Evolutionary conservation across 2,113 vertebrate species (phyloP).

Genomic region (Meles meles): DNA sequence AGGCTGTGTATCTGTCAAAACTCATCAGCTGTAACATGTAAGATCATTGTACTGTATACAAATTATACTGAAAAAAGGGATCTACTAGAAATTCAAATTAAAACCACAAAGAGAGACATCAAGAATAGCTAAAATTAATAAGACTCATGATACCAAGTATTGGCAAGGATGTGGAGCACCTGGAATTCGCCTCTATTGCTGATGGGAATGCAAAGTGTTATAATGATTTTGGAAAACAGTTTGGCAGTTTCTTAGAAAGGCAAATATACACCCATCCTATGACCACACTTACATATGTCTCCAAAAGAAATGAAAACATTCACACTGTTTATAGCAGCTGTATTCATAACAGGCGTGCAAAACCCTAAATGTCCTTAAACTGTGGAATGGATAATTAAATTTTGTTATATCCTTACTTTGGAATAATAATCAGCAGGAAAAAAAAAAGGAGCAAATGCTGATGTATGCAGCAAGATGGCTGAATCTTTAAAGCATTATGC

Average conservation of each 20-base stretch:
- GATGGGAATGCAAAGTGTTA: not conserved
- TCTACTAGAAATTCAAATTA: not conserved
- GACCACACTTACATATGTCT: not conserved
- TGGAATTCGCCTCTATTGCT: not conserved
- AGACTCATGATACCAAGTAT: not conserved
- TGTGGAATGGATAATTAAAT: not conserved
- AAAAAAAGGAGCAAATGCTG: not conserved
- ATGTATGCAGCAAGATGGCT: not conserved
- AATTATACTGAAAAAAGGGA: not conserved
- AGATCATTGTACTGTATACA: not conserved
- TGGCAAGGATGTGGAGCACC: not conserved
- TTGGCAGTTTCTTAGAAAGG: not conserved
- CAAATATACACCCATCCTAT: not conserved
- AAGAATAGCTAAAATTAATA: not conserved
- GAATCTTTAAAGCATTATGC: not conserved
- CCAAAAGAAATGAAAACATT: slow-evolving; percentile 25
- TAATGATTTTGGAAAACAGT: not conserved
- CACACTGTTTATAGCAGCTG: not conserved
- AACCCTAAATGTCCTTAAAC: not conserved
- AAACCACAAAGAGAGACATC: not conserved
- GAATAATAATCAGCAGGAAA: not conserved
- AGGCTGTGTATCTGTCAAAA: not conserved
- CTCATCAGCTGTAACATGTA: not conserved
- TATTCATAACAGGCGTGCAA: not conserved
- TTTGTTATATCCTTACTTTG: not conserved